Percentiles rank a stretch among this genome's conserved stretches.
These are phyloP conservation scores for Cladorhizidae sp. DNA, from an alignment of 37 sponge, comb jelly and placozoan genomes.

Conservation along the genomic window DNA sequence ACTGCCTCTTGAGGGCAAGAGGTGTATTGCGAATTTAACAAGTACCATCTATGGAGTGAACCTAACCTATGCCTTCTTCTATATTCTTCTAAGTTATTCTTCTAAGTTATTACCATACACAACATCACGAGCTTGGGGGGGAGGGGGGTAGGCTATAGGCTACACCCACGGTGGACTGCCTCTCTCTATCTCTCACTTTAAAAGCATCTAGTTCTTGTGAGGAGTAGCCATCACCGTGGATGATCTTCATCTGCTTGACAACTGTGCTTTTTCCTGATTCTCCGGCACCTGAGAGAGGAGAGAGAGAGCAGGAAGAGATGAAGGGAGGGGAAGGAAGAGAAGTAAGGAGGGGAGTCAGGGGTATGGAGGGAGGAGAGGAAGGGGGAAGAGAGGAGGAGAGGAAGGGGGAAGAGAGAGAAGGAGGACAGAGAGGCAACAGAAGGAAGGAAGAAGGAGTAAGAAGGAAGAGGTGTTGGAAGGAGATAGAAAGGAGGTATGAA, in stretches of 20 bases:
- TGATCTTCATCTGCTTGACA: slow-evolving; percentile 99
- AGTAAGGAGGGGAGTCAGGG: neutral
- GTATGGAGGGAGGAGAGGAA: neutral
- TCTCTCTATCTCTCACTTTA: slow-evolving; percentile 70
- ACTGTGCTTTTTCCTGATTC: slow-evolving; percentile 98
- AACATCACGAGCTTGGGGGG: no score
- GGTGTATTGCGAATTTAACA: no score
- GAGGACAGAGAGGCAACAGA: neutral
- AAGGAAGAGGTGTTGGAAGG: neutral
- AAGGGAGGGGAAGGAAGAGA: neutral
- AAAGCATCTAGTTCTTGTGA: slow-evolving; percentile 76
- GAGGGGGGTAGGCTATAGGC: no score
- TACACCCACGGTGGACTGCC: no score
- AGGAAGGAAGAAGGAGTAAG: neutral
- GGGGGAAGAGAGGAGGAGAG: neutral
- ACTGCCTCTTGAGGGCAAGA: no score
- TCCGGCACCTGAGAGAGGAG: slow-evolving; percentile 83
- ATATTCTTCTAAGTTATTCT: no score
- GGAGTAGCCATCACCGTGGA: slow-evolving; percentile 94
- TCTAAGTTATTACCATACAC: no score
- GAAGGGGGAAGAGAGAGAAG: neutral
- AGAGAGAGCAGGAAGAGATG: neutral
- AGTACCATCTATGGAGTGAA: no score
- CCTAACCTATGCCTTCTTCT: no score
- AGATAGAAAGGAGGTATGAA: neutral